These are phyloP conservation scores for Palythoa grandis DNA, from an alignment of 92 coral and sea anemone genomes.

Conservation along the genomic window DNA sequence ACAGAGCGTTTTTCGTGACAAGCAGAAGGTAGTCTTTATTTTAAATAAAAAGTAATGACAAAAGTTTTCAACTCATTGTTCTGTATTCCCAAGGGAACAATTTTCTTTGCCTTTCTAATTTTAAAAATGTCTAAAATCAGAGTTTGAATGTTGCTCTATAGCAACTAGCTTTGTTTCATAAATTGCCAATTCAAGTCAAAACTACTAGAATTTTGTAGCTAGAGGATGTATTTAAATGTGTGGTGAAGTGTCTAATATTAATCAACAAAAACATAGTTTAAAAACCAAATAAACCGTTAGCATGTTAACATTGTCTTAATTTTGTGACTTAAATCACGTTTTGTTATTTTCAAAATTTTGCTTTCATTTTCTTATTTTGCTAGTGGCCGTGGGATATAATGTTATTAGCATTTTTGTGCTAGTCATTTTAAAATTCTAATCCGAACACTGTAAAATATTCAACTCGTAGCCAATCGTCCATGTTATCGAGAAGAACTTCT, in stretches of 20 bases:
- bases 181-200: too few relatives aligned
- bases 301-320: not conserved
- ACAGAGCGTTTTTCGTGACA: not conserved
- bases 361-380: too few relatives aligned
- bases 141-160: not conserved
- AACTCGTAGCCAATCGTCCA: not conserved
- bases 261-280: not conserved
- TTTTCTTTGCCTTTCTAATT: too few relatives aligned
- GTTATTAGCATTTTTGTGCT: too few relatives aligned
- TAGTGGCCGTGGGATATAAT: too few relatives aligned
- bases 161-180: not conserved
- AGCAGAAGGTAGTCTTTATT: not conserved
- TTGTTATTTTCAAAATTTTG: too few relatives aligned
- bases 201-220: not conserved
- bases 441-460: conserved; percentile 39
- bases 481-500: not conserved
- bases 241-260: not conserved
- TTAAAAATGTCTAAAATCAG: too few relatives aligned
- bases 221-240: not conserved
- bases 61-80: too few relatives aligned
- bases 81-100: too few relatives aligned
- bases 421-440: too few relatives aligned
- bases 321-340: too few relatives aligned
- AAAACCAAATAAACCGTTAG: not conserved
- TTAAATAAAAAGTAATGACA: too few relatives aligned